phyloP scores from a whole-genome alignment of 2,888 invertebrate species.

The Pammene aurita region DNA sequence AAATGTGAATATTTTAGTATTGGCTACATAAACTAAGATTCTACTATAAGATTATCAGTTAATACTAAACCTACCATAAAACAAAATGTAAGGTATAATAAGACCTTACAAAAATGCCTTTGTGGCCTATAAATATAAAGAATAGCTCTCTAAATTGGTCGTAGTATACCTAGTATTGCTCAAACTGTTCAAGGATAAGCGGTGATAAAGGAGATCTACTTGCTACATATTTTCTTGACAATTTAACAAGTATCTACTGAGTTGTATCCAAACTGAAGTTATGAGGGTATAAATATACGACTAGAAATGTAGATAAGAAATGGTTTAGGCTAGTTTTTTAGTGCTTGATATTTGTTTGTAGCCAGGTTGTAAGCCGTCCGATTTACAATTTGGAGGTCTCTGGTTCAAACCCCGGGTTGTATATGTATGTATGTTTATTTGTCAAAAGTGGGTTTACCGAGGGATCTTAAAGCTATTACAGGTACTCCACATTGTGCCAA shows the following conservation, averaged over 20 bases:
- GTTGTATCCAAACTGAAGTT: neutral
- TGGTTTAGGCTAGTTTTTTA: too few species aligned
- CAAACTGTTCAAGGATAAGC: neutral
- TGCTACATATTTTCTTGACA: neutral
- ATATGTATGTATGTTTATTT: too few species aligned
- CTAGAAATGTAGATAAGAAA: neutral
- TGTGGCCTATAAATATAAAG: slow-evolving; percentile 11
- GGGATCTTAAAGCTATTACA: too few species aligned
- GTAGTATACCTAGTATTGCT: neutral
- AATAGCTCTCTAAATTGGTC: neutral
- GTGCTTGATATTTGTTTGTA: too few species aligned
- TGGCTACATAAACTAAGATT: neutral
- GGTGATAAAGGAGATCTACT: neutral
- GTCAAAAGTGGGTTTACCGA: too few species aligned
- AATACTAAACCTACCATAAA: neutral
- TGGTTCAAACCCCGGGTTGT: too few species aligned
- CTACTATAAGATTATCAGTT: neutral
- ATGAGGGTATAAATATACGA: neutral
- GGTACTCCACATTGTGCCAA: too few species aligned
- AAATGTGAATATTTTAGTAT: too few species aligned
- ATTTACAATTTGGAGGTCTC: too few species aligned
- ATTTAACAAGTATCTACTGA: neutral
- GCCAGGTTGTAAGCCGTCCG: too few species aligned
- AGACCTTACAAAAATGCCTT: slow-evolving; percentile 1
- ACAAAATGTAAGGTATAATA: neutral